Percentiles rank a stretch among this genome's conserved stretches.
phyloP scores from a whole-genome alignment of 2,113 vertebrate species.

The Oncorhynchus masou region DNA sequence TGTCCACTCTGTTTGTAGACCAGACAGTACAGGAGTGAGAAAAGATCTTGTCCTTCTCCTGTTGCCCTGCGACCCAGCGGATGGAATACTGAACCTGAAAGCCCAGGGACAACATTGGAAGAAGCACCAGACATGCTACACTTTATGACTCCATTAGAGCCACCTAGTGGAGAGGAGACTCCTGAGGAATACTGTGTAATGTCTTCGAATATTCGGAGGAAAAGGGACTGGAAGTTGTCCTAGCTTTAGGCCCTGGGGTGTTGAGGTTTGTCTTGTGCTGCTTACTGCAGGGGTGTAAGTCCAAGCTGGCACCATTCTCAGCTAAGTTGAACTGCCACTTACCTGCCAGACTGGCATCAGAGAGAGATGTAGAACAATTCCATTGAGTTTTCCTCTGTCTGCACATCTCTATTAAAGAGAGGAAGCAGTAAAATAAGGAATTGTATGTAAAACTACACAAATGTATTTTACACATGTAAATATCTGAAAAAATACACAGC shows the following conservation, averaged over 20 bases:
- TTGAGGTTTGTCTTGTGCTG: conserved; percentile 27
- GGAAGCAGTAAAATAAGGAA: too few relatives aligned
- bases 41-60: conserved; percentile 4
- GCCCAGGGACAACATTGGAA: conserved; percentile 14
- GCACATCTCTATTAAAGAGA: too few relatives aligned
- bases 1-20: conserved; percentile 15
- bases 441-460: too few relatives aligned
- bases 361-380: neutral
- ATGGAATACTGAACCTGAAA: conserved; percentile 10
- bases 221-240: neutral
- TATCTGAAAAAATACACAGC: too few relatives aligned
- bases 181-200: conserved; percentile 41
- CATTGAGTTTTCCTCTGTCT: too few relatives aligned
- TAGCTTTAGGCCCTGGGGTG: conserved; percentile 20
- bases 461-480: too few relatives aligned
- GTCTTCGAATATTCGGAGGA: conserved; percentile 28
- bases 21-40: neutral
- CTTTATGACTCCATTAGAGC: conserved; percentile 36
- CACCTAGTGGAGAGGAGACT: conserved; percentile 8
- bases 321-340: conserved; percentile 50
- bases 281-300: conserved; percentile 27
- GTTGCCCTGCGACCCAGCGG: neutral
- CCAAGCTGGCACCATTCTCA: conserved; percentile 25
- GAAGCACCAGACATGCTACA: conserved; percentile 34
- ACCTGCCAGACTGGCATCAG: conserved; percentile 49